phyloP scores from a whole-genome alignment of 2,888 invertebrate genomes.

The Heliconius cydno region DNA sequence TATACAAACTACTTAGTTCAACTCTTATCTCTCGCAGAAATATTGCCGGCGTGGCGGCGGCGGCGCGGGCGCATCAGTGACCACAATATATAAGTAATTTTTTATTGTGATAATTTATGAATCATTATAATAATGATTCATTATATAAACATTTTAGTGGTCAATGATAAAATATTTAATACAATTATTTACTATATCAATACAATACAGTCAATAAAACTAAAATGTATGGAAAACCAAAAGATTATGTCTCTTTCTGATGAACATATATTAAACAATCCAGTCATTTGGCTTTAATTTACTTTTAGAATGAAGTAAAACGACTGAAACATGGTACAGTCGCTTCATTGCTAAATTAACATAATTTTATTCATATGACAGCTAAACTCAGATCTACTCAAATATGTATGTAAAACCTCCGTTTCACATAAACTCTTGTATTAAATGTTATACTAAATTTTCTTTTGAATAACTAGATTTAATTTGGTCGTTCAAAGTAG shows the following conservation, averaged over 20 bases:
- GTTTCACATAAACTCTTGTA: not conserved
- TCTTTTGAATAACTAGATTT: not conserved
- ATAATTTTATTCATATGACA: constrained; percentile 29
- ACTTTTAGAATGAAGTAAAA: not conserved
- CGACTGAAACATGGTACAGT: not conserved
- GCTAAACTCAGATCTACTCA: constrained; percentile 20
- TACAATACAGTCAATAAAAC: not conserved
- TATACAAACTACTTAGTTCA: constrained; percentile 38
- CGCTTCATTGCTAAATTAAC: constrained; percentile 11
- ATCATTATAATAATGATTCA: constrained; percentile 62
- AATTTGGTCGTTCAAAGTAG: not conserved
- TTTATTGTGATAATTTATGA: constrained; percentile 55
- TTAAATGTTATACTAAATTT: not conserved
- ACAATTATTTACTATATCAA: not conserved
- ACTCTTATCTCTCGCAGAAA: constrained; percentile 53
- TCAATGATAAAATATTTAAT: constrained; percentile 20
- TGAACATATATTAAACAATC: too few species aligned
- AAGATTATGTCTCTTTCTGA: too few species aligned
- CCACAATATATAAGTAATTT: constrained; percentile 56
- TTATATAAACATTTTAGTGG: constrained; percentile 37
- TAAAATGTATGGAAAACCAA: not conserved
- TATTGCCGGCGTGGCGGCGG: constrained; percentile 48
- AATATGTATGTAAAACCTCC: constrained; percentile 19
- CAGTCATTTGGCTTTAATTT: not conserved
- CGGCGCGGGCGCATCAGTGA: constrained; percentile 49